phyloP scores from a whole-genome alignment of 23 tunicate genomes.

The Styela plicata region DNA sequence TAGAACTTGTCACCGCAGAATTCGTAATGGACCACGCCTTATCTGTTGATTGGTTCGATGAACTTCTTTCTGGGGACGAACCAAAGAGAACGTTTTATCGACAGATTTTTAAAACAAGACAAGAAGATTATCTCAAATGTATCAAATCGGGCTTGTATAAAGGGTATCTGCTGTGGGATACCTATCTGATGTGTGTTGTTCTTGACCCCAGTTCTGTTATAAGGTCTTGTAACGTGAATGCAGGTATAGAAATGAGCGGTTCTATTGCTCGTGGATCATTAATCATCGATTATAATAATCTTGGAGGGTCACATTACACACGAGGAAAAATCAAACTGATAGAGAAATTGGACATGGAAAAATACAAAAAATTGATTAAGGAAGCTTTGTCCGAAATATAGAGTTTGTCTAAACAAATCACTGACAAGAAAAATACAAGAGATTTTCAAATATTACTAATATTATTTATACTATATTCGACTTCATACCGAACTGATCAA shows the following conservation, averaged over 20 bases:
- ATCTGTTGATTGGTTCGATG: conserved; percentile 29
- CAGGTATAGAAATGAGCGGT: conserved; percentile 50
- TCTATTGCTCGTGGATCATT: conserved; percentile 40
- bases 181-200: conserved; percentile 65
- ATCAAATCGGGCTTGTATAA: background rate
- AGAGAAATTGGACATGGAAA: conserved; percentile 3
- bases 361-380: background rate
- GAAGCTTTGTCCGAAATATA: too few species aligned
- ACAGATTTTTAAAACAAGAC: conserved; percentile 18
- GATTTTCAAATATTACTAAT: too few species aligned
- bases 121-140: background rate
- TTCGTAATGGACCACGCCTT: conserved; percentile 19
- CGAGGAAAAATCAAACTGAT: background rate
- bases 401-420: too few species aligned
- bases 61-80: conserved; percentile 26
- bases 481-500: too few species aligned
- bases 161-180: conserved; percentile 65
- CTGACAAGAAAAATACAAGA: too few species aligned
- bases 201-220: conserved; percentile 36
- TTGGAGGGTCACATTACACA: background rate
- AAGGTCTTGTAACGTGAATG: background rate
- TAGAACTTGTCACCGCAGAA: conserved; percentile 40
- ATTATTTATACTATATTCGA: too few species aligned
- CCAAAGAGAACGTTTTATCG: conserved; percentile 15
- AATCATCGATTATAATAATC: conserved; percentile 20